Evolutionary conservation across 2,113 vertebrate species (phyloP).

Genomic region (Gopherus flavomarginatus): DNA sequence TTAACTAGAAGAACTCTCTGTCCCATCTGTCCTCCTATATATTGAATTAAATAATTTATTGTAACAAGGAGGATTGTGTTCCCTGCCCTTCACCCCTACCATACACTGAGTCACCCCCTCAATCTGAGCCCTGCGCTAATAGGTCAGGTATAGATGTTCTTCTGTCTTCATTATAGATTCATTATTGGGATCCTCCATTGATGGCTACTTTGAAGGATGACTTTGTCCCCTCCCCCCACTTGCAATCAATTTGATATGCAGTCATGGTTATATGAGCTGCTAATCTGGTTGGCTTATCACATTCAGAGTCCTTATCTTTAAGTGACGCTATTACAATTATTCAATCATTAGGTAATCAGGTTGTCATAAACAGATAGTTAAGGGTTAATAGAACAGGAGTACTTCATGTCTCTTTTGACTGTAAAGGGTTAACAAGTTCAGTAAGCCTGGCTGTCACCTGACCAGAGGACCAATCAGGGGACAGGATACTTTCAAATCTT

Average conservation of each 20-base stretch:
- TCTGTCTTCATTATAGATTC: background rate
- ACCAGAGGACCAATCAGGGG: no score
- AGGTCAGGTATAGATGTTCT: background rate
- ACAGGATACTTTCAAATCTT: no score
- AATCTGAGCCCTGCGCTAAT: background rate
- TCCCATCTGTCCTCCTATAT: rapidly evolving
- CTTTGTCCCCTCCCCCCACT: background rate
- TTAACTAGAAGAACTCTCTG: background rate
- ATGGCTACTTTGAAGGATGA: background rate
- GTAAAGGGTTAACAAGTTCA: no score
- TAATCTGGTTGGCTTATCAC: rapidly evolving
- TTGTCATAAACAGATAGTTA: no score
- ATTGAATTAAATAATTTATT: background rate
- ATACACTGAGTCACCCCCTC: background rate
- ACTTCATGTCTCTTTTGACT: no score
- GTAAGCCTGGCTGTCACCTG: no score
- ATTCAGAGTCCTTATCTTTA: background rate
- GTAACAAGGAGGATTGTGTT: background rate
- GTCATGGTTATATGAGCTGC: background rate
- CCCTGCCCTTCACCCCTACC: background rate
- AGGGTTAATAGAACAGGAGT: no score
- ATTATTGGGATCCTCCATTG: background rate
- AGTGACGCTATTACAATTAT: background rate
- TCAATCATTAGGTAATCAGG: background rate
- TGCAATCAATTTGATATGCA: background rate